Conservation (phyloP, 2,888 invertebrate species). For the Phengaris arion region DNA sequence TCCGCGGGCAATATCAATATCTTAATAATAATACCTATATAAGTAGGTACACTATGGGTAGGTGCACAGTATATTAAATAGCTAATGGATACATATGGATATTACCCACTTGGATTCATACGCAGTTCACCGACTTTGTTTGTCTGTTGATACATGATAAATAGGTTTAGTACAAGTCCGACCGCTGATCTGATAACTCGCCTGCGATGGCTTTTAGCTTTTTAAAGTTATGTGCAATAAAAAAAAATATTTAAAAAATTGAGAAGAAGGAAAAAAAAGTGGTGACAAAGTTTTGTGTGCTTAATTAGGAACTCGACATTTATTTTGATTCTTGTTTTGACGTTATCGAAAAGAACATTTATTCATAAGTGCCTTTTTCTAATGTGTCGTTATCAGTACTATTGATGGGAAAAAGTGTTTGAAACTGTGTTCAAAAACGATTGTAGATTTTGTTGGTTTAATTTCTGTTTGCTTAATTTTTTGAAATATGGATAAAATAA, state of each 20-base stretch:
- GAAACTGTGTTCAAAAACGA: too few relatives aligned
- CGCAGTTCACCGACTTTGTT: background rate
- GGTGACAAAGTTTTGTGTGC: background rate
- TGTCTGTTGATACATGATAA: background rate
- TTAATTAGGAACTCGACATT: background rate
- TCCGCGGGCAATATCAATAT: too few relatives aligned
- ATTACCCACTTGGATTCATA: background rate
- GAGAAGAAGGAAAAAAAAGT: background rate
- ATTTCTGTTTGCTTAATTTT: background rate
- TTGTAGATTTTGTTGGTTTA: background rate
- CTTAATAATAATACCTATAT: too few relatives aligned
- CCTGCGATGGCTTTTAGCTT: background rate
- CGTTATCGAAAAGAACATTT: too few relatives aligned
- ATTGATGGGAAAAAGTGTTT: too few relatives aligned
- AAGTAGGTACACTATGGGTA: background rate
- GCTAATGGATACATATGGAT: background rate
- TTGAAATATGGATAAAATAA: slow-evolving; percentile 52
- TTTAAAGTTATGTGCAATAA: background rate
- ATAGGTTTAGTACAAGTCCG: background rate
- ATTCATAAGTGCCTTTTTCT: too few relatives aligned
- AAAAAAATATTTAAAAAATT: background rate
- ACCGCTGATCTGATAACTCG: background rate
- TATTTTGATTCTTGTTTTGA: too few relatives aligned
- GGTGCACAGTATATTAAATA: background rate
- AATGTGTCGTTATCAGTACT: too few relatives aligned